Evolutionary conservation across 1,140 invertebrate species (phyloP), one percentile per base, ranked within the genome.

Genomic region (Coptotermes formosanus): DNA sequence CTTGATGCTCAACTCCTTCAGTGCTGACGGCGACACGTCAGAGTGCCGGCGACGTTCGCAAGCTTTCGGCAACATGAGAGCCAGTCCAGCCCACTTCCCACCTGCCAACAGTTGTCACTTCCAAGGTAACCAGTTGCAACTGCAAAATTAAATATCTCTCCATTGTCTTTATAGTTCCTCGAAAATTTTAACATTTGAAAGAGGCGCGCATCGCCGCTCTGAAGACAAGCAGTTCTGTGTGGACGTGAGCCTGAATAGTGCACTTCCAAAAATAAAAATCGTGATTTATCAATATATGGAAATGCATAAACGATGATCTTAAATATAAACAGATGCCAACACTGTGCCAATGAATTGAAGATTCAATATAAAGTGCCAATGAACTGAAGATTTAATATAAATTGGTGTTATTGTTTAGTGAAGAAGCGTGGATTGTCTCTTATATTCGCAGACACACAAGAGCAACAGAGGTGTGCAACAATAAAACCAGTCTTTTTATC

Each of bases 61-160:
- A 45, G 83, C 25, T 84, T n/a, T 52, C 48, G 83, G 59, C 83
- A 59, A 84, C 83, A 84, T 59, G 30, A 75, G 64, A 30, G 64
- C 64, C n/a, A 75, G 64, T 75, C 64, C 64, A 1, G 64, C 64
- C 64, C 64, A 75, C 14, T 75, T 75, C 11, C 52, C n/a, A 84
- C 83, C 48, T 45, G 82, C 83, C 52, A 59, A 38, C 83, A 59
- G 48, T 84, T 52, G 48, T 48, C 83, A 83, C 44, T 44, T 82
- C 19, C 44, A 43, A 8, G n/a, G 38, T 82, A 82, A 30, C 81
- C 81, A 82, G 12, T 21, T n/a, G 81, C 81, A 14, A 82, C 81
- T 82, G 82, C 82, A 45, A 52, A 19, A 45, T 44, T 83, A 83
- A 83, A 83, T 11, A 83, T 52, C 23, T 45, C 52, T 75, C 64